Evolutionary conservation across 2,888 invertebrate genomes (phyloP).

Genomic region (Heliconius cydno): DNA sequence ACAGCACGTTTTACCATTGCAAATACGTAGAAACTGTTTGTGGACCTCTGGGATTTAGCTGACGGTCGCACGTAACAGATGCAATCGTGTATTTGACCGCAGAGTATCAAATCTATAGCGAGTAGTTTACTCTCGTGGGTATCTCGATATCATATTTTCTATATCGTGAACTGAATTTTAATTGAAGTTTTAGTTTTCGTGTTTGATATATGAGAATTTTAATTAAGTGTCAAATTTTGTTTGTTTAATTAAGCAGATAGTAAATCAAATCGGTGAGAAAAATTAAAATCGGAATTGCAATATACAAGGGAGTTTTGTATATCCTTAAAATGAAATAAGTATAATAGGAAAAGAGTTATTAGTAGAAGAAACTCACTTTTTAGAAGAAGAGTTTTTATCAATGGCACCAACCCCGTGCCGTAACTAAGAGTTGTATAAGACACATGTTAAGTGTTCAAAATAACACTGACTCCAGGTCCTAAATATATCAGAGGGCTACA

Average conservation of each 20-base stretch:
- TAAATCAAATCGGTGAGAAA: too few species aligned
- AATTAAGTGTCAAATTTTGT: neutral
- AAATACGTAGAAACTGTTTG: slow-evolving; percentile 44
- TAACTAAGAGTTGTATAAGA: too few species aligned
- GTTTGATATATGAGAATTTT: neutral
- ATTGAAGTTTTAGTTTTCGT: neutral
- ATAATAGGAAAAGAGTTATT: too few species aligned
- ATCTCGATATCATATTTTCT: slow-evolving; percentile 26
- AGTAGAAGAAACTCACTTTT: too few species aligned
- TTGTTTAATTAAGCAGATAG: too few species aligned
- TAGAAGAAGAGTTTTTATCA: neutral
- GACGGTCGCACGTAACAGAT: slow-evolving; percentile 40
- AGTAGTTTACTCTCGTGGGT: slow-evolving; percentile 30
- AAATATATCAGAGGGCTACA: too few species aligned
- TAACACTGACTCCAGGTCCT: too few species aligned
- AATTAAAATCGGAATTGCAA: too few species aligned
- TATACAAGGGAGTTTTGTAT: too few species aligned
- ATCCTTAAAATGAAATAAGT: too few species aligned
- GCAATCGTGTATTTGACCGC: slow-evolving; percentile 43
- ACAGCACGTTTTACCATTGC: slow-evolving; percentile 43
- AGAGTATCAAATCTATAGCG: slow-evolving; percentile 38
- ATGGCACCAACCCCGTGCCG: too few species aligned
- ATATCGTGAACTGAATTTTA: neutral
- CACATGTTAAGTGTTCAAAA: too few species aligned
- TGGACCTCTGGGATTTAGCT: slow-evolving; percentile 38